A percentile compares a stretch with the other conserved stretches of the same genome.
These are phyloP conservation scores for Cantharis rustica DNA, from an alignment of 2,888 invertebrate genomes.

Conservation along the genomic window DNA sequence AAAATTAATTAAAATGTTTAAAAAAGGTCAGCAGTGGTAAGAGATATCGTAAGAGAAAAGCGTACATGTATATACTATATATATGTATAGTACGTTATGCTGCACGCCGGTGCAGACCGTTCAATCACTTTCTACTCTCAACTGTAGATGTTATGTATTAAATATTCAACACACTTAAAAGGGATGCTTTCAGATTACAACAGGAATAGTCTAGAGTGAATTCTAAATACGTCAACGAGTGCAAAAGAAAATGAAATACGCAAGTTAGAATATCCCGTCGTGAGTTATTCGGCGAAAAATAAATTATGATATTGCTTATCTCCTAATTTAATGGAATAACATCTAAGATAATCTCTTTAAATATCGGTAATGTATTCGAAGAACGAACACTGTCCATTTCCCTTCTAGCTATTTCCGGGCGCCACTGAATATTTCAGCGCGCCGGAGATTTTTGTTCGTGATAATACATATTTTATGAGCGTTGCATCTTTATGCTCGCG, in stretches of 20 bases:
- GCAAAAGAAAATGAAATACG: conserved; percentile 16
- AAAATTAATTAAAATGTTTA: conserved; percentile 10
- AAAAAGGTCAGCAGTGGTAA: background rate
- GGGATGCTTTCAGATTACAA: conserved; percentile 53
- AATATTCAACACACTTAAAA: conserved; percentile 57
- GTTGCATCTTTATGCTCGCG: conserved; percentile 47
- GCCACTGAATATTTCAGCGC: conserved; percentile 53
- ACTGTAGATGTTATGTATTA: conserved; percentile 45
- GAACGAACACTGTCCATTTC: conserved; percentile 39
- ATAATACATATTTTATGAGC: conserved; percentile 57
- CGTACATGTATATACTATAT: too few species aligned
- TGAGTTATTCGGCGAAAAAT: background rate
- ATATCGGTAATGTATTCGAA: conserved; percentile 45
- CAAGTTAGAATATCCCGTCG: background rate
- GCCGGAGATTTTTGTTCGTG: conserved; percentile 56
- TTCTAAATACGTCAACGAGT: conserved; percentile 26
- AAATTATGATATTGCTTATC: background rate
- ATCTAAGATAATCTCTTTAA: conserved; percentile 39
- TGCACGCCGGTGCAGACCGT: conserved; percentile 11
- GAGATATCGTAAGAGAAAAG: conserved; percentile 35
- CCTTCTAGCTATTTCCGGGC: conserved; percentile 39
- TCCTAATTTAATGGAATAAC: conserved; percentile 15
- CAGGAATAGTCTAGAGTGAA: conserved; percentile 40
- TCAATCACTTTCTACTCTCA: conserved; percentile 27
- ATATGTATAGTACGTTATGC: background rate